Percentiles rank a stretch among this genome's conserved stretches.
Conservation (phyloP, 2,113 vertebrate species). For the Rhipidura dahli region DNA sequence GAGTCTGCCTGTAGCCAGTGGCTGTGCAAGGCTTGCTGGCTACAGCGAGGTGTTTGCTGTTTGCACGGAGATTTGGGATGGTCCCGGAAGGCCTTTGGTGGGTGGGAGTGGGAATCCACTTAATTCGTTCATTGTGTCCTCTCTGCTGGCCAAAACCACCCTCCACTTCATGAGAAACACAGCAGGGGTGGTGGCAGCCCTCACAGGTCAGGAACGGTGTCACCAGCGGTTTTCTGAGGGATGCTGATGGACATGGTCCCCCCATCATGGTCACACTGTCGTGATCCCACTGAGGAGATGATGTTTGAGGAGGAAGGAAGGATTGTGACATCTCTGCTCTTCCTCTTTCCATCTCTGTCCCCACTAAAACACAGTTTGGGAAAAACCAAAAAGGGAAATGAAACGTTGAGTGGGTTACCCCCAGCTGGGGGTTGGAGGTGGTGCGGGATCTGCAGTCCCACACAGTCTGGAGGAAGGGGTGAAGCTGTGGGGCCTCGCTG, state of each 20-base stretch:
- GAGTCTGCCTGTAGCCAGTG: neutral
- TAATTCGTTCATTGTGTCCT: neutral
- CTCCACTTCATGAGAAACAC: neutral
- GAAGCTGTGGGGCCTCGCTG: neutral
- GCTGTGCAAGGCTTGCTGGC: neutral
- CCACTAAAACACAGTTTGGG: neutral
- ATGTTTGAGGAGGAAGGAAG: neutral
- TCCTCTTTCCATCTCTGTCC: neutral
- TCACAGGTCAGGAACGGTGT: rapidly evolving
- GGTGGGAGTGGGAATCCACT: neutral
- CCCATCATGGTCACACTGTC: rapidly evolving
- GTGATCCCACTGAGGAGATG: neutral
- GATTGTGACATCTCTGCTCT: neutral
- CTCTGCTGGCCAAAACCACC: neutral
- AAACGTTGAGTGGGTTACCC: rapidly evolving
- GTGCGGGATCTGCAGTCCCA: neutral
- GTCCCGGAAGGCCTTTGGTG: neutral
- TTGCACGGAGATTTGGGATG: neutral
- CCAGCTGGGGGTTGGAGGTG: neutral
- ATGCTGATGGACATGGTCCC: neutral
- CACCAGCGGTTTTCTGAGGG: rapidly evolving
- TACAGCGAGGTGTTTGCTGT: neutral
- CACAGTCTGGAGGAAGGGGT: neutral
- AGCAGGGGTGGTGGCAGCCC: neutral
- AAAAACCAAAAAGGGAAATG: neutral